A percentile compares a stretch with the other conserved stretches of the same genome.
These are phyloP conservation scores for Leptatherina wallacei DNA, from an alignment of 2,797 vertebrate species.

Conservation along the genomic window DNA sequence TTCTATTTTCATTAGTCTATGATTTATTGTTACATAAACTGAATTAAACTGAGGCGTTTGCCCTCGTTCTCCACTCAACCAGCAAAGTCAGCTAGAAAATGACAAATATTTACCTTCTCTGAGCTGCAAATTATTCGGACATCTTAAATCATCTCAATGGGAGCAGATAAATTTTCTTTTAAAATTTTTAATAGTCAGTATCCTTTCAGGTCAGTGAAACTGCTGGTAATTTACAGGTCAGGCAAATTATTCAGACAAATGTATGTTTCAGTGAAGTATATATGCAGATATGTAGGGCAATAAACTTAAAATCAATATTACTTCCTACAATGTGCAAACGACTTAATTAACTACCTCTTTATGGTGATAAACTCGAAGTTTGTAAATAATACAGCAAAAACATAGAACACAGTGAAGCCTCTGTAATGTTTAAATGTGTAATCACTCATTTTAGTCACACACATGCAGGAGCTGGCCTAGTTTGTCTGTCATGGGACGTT, in stretches of 20 bases:
- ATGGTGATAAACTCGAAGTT: constrained; percentile 9
- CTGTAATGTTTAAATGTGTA: background rate
- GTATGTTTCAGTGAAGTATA: constrained; percentile 21
- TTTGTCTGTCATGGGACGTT: constrained; percentile 40
- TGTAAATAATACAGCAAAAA: constrained; percentile 12
- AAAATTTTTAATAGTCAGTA: constrained; percentile 17
- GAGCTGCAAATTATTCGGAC: constrained; percentile 1
- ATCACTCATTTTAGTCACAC: constrained; percentile 37
- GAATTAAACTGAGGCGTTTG: background rate
- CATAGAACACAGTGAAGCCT: background rate
- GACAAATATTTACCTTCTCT: constrained; percentile 33
- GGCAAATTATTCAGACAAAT: constrained; percentile 30
- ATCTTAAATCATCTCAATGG: background rate
- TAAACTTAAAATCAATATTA: constrained; percentile 18
- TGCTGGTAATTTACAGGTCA: constrained; percentile 30
- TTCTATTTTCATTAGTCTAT: no score
- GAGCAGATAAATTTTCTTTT: constrained; percentile 12
- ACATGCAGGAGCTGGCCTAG: constrained; percentile 41
- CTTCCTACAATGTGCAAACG: constrained; percentile 16
- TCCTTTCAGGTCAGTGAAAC: constrained; percentile 33
- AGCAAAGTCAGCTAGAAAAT: constrained; percentile 19
- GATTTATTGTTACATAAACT: no score
- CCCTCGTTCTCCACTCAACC: background rate
- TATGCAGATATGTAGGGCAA: constrained; percentile 39
- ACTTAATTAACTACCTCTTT: constrained; percentile 18